Conservation (phyloP, 1,140 invertebrate species). For the Drosophila quadrilineata region DNA sequence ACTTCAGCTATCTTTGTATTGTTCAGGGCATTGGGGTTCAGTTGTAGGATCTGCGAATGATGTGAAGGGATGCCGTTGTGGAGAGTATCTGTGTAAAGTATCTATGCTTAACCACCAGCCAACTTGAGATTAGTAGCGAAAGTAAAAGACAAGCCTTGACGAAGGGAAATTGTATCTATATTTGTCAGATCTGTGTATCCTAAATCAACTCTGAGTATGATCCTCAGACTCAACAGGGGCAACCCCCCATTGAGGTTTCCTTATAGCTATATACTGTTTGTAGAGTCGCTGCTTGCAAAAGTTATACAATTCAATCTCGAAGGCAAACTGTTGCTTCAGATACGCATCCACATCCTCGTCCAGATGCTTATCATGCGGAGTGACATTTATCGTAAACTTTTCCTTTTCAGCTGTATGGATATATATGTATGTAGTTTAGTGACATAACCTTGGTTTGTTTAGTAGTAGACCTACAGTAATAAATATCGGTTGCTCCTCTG, state of each 20-base stretch:
- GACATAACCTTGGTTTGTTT: not conserved
- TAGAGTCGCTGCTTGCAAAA: constrained; percentile 93
- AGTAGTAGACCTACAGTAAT: constrained; percentile 65
- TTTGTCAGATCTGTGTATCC: no score
- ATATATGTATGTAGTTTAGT: no score
- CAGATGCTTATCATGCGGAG: constrained; percentile 57
- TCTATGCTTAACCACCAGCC: constrained; percentile 34
- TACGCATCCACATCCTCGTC: constrained; percentile 63
- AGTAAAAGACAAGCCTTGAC: constrained; percentile 22
- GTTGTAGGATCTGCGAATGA: constrained; percentile 62
- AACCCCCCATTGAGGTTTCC: no score
- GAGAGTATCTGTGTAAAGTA: not conserved
- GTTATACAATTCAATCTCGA: constrained; percentile 94
- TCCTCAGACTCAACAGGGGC: no score
- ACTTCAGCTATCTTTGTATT: constrained; percentile 88
- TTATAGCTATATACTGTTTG: constrained; percentile 88
- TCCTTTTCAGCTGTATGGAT: constrained; percentile 34
- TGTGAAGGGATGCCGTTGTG: constrained; percentile 13
- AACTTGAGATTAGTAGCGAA: constrained; percentile 54
- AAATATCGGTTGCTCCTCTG: constrained; percentile 84
- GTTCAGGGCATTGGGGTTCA: constrained; percentile 83
- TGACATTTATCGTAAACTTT: constrained; percentile 86
- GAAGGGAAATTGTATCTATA: not conserved
- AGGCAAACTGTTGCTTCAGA: constrained; percentile 56
- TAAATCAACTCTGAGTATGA: not conserved